Base-by-base conservation (phyloP, 2,888 invertebrate species). In the Pocota personata region DNA sequence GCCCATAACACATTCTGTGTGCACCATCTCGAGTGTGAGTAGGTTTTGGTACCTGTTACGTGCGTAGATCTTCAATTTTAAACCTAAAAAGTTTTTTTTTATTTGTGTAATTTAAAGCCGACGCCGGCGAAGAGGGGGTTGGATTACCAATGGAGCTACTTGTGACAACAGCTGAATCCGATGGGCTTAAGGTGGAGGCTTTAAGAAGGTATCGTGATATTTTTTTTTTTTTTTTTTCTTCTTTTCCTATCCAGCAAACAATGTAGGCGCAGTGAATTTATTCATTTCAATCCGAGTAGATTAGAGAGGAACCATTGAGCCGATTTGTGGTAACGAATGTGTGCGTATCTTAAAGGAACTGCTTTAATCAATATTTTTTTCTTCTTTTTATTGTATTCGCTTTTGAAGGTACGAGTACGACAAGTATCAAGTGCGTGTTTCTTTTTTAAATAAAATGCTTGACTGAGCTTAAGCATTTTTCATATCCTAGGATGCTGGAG, bases 161-260 rank as follows among this genome's bases (percentile, higher is more conserved):
- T 82, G 37, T 64, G 69, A 69, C 69, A 82, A 77, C 77, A 82
- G 62, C 24, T 82, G 77, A 77, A 82, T 72, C 48, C 71, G 50
- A 64, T 37, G 21, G 69, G 62, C 62, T 82, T 82, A 30, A 37
- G 43, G 50, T 66, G 19, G 43, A 52, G 55, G 21, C 37, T 71
- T 64, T 71, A 69, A 71, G 40, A 69, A 71, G 40, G 48, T 66
- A 40, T 66, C 57, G 32, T 40, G 46, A 46, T 58, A 24, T 55
- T 32, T 32, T 10, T 32, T 12, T 40, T 40, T 6, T n/a, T 46
- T 40, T 60, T 12, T 37, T 50, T 12, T 40, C 27, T 6, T n/a
- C 35, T 40, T 60, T 12, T 37, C 52, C 32, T 50, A 12, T 57
- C 21, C 12, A 10, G 32, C n/a, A 12, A 73, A 50, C 32, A 57